These are phyloP conservation scores for Brachyistius frenatus DNA, from an alignment of 2,113 vertebrate genomes.

Conservation along the genomic window DNA sequence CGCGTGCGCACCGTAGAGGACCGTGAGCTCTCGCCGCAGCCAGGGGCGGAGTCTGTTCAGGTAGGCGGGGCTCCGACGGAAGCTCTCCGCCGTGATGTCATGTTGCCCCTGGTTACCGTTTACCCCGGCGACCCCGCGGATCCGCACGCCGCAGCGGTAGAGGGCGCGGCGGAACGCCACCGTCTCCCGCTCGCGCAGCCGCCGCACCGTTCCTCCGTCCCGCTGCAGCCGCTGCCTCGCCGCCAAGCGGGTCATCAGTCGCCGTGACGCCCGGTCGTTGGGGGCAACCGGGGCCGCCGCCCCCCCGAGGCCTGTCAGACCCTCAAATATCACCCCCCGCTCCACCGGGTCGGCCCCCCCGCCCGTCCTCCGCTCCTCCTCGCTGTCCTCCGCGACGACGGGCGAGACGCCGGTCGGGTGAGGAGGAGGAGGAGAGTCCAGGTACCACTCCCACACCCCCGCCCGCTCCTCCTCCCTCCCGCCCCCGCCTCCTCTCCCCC, in stretches of 20 bases:
- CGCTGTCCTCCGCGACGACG: neutral
- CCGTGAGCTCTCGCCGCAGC: constrained; percentile 90
- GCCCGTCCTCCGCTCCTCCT: constrained; percentile 66
- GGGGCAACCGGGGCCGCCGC: neutral
- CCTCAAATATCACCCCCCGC: constrained; percentile 86
- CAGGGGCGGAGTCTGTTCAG: constrained; percentile 90
- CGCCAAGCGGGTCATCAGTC: constrained; percentile 50
- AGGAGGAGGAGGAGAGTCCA: constrained; percentile 34
- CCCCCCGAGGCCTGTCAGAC: constrained; percentile 49
- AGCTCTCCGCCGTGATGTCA: constrained; percentile 90
- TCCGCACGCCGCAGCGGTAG: constrained; percentile 80
- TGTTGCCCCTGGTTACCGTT: constrained; percentile 74
- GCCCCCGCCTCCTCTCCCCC: neutral
- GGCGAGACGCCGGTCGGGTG: neutral
- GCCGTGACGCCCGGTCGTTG: constrained; percentile 36
- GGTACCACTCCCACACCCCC: constrained; percentile 64
- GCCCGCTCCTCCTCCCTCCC: constrained; percentile 3
- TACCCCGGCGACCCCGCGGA: constrained; percentile 77
- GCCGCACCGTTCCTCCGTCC: constrained; percentile 39
- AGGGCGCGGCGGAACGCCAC: constrained; percentile 67
- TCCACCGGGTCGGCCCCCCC: constrained; percentile 75
- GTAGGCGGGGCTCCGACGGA: constrained; percentile 86
- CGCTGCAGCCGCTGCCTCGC: constrained; percentile 61
- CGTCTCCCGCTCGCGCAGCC: constrained; percentile 63
- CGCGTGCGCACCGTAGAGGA: constrained; percentile 89